Evolutionary conservation across 1,140 invertebrate species (phyloP).

Genomic region (Tetramorium alpestre): DNA sequence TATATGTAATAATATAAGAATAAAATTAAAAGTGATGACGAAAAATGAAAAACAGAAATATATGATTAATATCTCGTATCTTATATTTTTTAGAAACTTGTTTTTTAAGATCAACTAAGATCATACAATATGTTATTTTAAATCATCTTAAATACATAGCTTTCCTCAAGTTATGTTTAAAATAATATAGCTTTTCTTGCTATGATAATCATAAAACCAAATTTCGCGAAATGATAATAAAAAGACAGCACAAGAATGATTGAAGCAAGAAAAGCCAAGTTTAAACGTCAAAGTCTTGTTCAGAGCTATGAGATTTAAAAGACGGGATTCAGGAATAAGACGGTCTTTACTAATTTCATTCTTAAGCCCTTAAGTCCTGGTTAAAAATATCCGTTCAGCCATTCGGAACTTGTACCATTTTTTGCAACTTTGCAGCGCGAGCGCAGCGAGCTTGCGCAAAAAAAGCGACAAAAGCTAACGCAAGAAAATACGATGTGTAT

Average conservation of each 20-base stretch:
- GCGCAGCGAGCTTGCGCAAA: background rate
- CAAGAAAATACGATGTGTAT: constrained; percentile 20
- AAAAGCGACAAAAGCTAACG: background rate
- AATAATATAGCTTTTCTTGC: background rate
- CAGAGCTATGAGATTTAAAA: constrained; percentile 1
- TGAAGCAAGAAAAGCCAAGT: background rate
- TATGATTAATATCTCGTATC: background rate
- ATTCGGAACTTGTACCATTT: background rate
- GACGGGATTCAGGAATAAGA: constrained; percentile 6
- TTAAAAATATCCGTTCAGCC: background rate
- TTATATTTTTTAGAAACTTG: background rate
- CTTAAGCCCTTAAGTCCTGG: background rate
- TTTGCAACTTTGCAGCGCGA: background rate
- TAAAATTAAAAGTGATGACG: background rate
- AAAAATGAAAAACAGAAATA: background rate
- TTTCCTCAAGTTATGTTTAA: background rate
- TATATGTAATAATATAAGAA: no score
- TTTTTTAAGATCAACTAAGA: background rate
- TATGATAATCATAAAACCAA: background rate
- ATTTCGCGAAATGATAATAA: background rate
- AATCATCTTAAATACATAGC: background rate
- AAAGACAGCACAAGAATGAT: background rate
- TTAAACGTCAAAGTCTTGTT: background rate
- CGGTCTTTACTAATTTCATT: background rate
- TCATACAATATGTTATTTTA: background rate